phyloP scores from a whole-genome alignment of 2,113 vertebrate species.

The Corythoichthys intestinalis region DNA sequence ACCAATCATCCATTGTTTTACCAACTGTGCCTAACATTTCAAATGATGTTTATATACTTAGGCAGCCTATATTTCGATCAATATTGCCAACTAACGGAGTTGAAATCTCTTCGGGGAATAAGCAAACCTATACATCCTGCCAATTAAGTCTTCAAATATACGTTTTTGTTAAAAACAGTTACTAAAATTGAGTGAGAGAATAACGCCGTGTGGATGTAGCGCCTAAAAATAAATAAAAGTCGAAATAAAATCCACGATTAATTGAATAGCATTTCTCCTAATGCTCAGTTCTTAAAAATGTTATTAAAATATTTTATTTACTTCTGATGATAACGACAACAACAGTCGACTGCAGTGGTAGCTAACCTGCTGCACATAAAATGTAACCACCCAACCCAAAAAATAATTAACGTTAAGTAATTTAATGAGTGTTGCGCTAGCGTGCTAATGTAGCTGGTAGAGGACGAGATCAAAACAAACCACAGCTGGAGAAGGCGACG shows the following conservation, averaged over 20 bases:
- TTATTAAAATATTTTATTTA: neutral
- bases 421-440: neutral
- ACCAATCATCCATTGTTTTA: constrained; percentile 6
- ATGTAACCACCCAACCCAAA: neutral
- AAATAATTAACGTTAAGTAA: neutral
- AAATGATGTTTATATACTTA: constrained; percentile 27
- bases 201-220: neutral
- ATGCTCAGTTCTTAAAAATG: neutral
- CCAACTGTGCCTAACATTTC: constrained; percentile 31
- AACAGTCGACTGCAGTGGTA: neutral
- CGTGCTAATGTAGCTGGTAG: constrained; percentile 2
- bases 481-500: constrained; percentile 9
- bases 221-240: neutral
- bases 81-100: neutral
- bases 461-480: constrained; percentile 10
- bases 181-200: neutral
- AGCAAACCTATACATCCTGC: neutral
- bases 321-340: neutral
- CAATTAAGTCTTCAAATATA: neutral
- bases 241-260: neutral
- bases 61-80: neutral
- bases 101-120: neutral
- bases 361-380: too few species aligned
- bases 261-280: neutral
- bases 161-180: neutral